Evolutionary conservation across 2,113 vertebrate species (phyloP).

Genomic region (Ivindomyrus marchei): DNA sequence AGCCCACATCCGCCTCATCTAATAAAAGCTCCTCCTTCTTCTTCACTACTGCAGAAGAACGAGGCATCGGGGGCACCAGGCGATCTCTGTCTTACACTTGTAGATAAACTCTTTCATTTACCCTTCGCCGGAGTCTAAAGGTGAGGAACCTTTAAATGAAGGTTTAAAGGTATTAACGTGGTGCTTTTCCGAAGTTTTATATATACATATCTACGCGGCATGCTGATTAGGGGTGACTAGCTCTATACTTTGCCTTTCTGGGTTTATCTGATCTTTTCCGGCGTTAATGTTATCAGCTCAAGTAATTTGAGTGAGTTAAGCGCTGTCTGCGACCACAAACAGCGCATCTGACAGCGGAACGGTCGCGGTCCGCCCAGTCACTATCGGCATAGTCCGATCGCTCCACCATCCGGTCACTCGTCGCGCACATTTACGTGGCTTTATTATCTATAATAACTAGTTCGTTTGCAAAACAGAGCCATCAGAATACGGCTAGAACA

Average conservation of each 20-base stretch:
- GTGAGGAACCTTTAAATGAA: background rate
- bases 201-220: background rate
- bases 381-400: background rate
- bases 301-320: background rate
- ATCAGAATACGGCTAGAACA: background rate
- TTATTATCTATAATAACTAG: background rate
- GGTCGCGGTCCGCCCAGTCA: background rate
- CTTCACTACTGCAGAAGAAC: background rate
- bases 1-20: background rate
- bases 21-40: background rate
- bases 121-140: background rate
- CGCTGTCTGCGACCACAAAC: background rate
- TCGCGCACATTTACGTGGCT: background rate
- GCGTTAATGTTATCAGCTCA: background rate
- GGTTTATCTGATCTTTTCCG: background rate
- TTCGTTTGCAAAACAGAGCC: background rate
- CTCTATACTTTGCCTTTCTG: background rate
- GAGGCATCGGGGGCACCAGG: background rate
- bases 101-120: background rate
- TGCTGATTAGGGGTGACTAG: background rate
- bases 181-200: background rate
- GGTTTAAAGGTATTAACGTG: background rate
- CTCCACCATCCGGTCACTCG: background rate
- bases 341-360: background rate
- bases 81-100: background rate